These are phyloP conservation scores for Nothobranchius kuhntae DNA, from an alignment of 2,113 vertebrate genomes.

Conservation along the genomic window DNA sequence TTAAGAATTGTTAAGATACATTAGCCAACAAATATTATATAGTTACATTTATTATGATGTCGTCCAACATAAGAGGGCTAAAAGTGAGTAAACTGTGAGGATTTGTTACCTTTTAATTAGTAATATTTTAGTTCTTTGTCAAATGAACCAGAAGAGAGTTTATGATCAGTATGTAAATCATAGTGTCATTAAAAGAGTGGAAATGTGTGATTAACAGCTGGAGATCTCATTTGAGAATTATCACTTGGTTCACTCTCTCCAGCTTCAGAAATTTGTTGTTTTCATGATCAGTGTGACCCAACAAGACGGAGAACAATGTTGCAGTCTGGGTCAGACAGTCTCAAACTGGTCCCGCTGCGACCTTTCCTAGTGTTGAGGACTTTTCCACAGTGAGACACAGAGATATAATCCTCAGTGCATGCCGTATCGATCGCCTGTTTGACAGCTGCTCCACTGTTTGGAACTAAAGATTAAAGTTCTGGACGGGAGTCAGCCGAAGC, in stretches of 20 bases:
- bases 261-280: too few relatives aligned
- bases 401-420: constrained; percentile 35
- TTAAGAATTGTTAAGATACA: too few relatives aligned
- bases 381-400: constrained; percentile 33
- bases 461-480: constrained; percentile 57
- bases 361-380: constrained; percentile 58
- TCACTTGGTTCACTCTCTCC: too few relatives aligned
- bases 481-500: constrained; percentile 30
- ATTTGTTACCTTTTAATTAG: not conserved
- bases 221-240: too few relatives aligned
- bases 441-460: constrained; percentile 56
- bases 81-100: not conserved
- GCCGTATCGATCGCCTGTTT: constrained; percentile 28
- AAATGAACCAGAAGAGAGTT: not conserved
- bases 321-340: not conserved
- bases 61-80: not conserved
- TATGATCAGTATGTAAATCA: constrained; percentile 1
- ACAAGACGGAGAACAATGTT: not conserved
- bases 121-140: not conserved
- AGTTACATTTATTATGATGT: not conserved
- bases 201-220: too few relatives aligned
- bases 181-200: not conserved
- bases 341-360: constrained; percentile 48
- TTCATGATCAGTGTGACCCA: too few relatives aligned
- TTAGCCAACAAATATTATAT: not conserved